These are phyloP conservation scores for Reinhardtius hippoglossoides DNA, from an alignment of 2,113 vertebrate species.

Conservation along the genomic window DNA sequence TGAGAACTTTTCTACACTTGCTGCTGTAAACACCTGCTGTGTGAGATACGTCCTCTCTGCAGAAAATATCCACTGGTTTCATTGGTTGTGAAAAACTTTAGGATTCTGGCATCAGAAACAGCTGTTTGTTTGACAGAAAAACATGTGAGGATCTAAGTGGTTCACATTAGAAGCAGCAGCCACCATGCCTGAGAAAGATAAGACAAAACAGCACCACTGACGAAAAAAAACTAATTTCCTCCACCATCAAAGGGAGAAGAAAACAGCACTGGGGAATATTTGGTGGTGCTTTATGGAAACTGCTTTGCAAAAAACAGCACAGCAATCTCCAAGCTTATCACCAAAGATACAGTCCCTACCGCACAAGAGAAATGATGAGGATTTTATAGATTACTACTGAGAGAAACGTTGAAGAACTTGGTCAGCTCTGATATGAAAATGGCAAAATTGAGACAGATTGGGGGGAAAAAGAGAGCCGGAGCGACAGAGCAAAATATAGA, in stretches of 20 bases:
- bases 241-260: conserved; percentile 38
- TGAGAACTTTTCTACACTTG: background rate
- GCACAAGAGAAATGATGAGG: conserved; percentile 3
- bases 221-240: conserved; percentile 15
- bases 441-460: background rate
- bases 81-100: conserved; percentile 18
- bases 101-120: conserved; percentile 2
- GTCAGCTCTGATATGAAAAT: conserved; percentile 22
- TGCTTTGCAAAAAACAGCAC: conserved; percentile 26
- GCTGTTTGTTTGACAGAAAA: background rate
- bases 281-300: conserved; percentile 31
- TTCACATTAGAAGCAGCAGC: conserved; percentile 18
- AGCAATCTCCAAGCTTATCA: conserved; percentile 51
- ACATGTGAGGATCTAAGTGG: conserved; percentile 23
- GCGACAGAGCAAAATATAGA: background rate
- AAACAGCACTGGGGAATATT: background rate
- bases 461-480: background rate
- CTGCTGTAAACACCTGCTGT: conserved; percentile 26
- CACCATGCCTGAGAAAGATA: conserved; percentile 35
- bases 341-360: conserved; percentile 47
- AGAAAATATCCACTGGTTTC: background rate
- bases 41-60: conserved; percentile 6
- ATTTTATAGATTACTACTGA: conserved; percentile 26
- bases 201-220: conserved; percentile 14
- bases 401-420: conserved; percentile 28